These are phyloP conservation scores for Copidosoma aretas DNA, from an alignment of 2,888 invertebrate genomes.

Conservation along the genomic window DNA sequence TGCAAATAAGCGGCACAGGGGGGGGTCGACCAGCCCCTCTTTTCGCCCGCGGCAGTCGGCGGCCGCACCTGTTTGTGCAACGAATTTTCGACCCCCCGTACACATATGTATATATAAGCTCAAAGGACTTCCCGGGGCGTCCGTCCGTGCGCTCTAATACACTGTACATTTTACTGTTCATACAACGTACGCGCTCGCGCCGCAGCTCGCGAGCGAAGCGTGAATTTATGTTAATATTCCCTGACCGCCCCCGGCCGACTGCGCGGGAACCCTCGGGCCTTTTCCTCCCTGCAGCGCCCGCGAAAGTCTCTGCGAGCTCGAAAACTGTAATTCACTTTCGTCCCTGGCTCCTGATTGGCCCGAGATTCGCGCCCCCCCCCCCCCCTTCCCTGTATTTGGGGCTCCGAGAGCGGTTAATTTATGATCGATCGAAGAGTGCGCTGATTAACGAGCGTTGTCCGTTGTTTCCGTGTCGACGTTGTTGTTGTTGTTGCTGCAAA, in stretches of 20 bases:
- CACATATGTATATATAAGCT: too few species aligned
- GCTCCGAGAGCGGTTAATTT: neutral
- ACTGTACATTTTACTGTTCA: neutral
- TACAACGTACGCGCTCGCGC: too few species aligned
- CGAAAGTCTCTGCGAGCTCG: neutral
- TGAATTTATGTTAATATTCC: conserved; percentile 1
- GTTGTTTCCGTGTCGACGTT: too few species aligned
- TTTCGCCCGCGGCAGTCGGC: neutral
- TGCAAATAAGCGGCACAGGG: too few species aligned
- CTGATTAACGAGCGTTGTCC: neutral
- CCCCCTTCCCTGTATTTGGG: neutral
- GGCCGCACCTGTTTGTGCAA: neutral
- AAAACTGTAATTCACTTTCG: neutral
- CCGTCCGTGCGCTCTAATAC: neutral
- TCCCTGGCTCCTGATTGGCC: neutral
- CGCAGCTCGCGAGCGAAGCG: neutral
- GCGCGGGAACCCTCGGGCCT: neutral
- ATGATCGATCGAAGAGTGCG: neutral
- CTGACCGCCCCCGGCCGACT: too few species aligned
- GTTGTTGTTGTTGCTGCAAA: too few species aligned
- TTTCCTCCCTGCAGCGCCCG: neutral
- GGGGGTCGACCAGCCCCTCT: neutral
- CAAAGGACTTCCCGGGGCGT: neutral
- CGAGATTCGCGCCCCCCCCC: neutral
- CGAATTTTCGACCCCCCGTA: neutral